Evolutionary conservation across 2,113 vertebrate genomes (phyloP).

Genomic region (Alligator mississippiensis): DNA sequence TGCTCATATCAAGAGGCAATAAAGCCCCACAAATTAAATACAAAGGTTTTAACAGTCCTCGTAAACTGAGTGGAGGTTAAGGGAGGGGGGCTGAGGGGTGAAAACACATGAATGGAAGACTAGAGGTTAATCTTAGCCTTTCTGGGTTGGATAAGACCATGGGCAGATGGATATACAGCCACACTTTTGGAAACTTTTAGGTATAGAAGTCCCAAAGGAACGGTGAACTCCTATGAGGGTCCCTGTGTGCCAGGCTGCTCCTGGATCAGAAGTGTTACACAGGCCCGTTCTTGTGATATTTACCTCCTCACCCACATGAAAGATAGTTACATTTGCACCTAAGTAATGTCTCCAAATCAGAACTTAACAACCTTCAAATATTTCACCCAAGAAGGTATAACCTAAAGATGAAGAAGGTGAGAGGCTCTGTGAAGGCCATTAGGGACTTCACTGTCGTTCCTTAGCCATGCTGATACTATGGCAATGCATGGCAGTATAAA

Average conservation of each 20-base stretch:
- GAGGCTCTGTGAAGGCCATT: not conserved
- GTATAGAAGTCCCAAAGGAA: not conserved
- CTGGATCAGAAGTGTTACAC: not conserved
- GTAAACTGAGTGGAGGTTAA: not conserved
- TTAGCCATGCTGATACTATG: not conserved
- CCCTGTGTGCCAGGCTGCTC: not conserved
- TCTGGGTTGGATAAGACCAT: not conserved
- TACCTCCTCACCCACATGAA: not conserved
- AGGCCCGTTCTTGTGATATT: not conserved
- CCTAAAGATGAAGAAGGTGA: not conserved
- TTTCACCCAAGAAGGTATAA: not conserved
- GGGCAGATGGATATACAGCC: not conserved
- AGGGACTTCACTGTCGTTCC: not conserved
- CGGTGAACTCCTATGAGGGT: no score
- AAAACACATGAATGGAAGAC: not conserved
- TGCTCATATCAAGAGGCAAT: not conserved
- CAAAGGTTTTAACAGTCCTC: not conserved
- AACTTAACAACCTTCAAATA: rapidly evolving
- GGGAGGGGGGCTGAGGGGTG: not conserved
- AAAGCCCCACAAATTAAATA: not conserved
- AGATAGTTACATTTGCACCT: not conserved
- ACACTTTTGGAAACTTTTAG: not conserved
- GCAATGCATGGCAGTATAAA: not conserved
- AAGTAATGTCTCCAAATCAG: not conserved
- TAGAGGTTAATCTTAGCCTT: not conserved